Evolutionary conservation across 2,888 invertebrate genomes (phyloP).

Genomic region (Lochmaea crataegi): DNA sequence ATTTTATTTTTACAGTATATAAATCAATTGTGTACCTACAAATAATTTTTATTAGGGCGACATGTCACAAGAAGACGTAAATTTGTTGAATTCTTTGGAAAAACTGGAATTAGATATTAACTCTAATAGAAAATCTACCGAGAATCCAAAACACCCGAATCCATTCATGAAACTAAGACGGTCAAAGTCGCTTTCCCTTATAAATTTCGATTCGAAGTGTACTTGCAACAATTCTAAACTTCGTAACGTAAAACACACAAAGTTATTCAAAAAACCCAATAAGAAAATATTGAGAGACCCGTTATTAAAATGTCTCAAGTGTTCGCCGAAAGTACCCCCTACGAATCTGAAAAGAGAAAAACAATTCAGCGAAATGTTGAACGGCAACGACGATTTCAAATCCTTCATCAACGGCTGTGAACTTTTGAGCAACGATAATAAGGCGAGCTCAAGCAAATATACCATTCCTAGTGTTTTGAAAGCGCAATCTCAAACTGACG

Average conservation of each 20-base stretch:
- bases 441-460: conserved; percentile 47
- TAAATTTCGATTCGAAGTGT: conserved; percentile 59
- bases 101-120: conserved; percentile 60
- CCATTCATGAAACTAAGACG: conserved; percentile 61
- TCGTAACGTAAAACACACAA: conserved; percentile 56
- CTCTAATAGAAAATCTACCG: conserved; percentile 38
- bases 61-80: conserved; percentile 63
- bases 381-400: conserved; percentile 60
- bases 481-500: conserved; percentile 49
- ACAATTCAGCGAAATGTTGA: conserved; percentile 58
- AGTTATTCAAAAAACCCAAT: conserved; percentile 57
- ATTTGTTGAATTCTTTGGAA: conserved; percentile 58
- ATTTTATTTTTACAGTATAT: background rate
- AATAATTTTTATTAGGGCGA: conserved; percentile 50
- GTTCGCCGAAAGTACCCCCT: conserved; percentile 49
- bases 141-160: conserved; percentile 48
- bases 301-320: conserved; percentile 67
- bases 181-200: conserved; percentile 63
- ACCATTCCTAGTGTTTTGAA: conserved; percentile 57
- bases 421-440: conserved; percentile 59
- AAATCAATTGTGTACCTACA: background rate
- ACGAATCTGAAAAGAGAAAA: conserved; percentile 47
- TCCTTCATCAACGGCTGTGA: conserved; percentile 63
- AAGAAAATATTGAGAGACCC: conserved; percentile 70
- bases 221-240: conserved; percentile 54